Evolutionary conservation across 2,888 invertebrate genomes (phyloP).

Genomic region (Meandrusa payeni): DNA sequence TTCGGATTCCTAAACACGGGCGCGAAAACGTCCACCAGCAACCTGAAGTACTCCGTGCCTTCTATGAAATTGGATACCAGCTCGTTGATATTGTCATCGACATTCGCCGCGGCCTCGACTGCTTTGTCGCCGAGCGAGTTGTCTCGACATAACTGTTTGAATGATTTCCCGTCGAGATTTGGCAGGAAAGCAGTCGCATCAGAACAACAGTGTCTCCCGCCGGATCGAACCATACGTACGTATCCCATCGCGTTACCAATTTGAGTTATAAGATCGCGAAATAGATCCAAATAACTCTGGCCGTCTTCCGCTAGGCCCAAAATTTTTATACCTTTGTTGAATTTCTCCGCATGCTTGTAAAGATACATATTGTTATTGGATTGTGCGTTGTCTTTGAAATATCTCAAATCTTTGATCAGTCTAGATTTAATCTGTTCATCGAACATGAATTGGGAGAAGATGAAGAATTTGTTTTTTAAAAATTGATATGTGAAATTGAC

Average conservation of each 20-base stretch:
- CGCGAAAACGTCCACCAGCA: constrained; percentile 95
- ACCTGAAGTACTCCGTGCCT: constrained; percentile 93
- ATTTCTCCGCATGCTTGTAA: constrained; percentile 95
- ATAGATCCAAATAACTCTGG: constrained; percentile 94
- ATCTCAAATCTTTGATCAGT: constrained; percentile 92
- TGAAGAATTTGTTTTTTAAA: constrained; percentile 93
- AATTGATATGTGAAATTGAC: constrained; percentile 97
- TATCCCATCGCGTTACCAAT: constrained; percentile 98
- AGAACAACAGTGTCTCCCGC: constrained; percentile 95
- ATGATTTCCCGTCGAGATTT: constrained; percentile 83
- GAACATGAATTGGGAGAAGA: constrained; percentile 97
- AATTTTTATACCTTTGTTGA: constrained; percentile 94
- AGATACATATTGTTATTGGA: constrained; percentile 86
- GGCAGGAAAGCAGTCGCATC: constrained; percentile 95
- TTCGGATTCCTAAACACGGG: constrained; percentile 92
- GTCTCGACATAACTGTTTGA: constrained; percentile 83
- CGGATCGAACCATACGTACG: constrained; percentile 95
- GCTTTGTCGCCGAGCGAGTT: constrained; percentile 82
- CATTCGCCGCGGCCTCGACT: constrained; percentile 84
- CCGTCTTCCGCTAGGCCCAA: constrained; percentile 91
- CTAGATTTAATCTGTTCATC: constrained; percentile 99
- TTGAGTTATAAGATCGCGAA: constrained; percentile 94
- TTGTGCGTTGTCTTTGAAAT: constrained; percentile 87
- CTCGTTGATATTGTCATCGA: constrained; percentile 89
- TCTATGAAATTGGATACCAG: constrained; percentile 92